These are phyloP conservation scores for Ailurus styani DNA, from an alignment of 2,113 vertebrate genomes.

Conservation along the genomic window DNA sequence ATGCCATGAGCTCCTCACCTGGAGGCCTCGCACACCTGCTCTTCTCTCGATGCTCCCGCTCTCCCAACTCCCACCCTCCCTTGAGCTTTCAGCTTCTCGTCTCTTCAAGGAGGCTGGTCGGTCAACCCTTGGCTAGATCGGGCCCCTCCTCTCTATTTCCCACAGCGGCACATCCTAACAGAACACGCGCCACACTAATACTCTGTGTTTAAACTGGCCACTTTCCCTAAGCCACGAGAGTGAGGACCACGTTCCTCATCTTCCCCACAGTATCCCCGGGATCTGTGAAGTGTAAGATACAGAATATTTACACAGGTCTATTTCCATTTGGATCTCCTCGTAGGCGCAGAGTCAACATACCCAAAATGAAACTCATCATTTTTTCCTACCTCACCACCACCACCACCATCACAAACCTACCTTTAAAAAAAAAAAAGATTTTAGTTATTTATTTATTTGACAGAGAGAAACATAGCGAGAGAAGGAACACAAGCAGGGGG, in stretches of 20 bases:
- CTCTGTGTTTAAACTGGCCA: too few relatives aligned
- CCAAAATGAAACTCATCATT: not conserved
- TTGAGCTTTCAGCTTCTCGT: not conserved
- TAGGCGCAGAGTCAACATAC: not conserved
- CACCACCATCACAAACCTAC: not conserved
- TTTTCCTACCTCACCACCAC: not conserved
- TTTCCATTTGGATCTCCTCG: not conserved
- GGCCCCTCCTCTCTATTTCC: not conserved
- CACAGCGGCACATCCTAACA: not conserved
- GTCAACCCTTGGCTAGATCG: not conserved
- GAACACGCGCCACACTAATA: accelerated
- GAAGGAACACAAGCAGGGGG: too few relatives aligned
- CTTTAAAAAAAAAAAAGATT: too few relatives aligned
- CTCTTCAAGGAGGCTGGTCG: not conserved
- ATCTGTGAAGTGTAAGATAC: not conserved
- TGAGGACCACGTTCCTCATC: not conserved
- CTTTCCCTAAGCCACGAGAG: not conserved
- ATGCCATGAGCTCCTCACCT: not conserved
- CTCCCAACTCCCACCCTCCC: not conserved
- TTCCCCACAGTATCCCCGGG: not conserved
- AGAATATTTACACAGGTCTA: not conserved
- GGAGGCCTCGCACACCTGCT: not conserved
- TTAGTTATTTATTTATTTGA: too few relatives aligned
- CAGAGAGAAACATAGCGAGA: too few relatives aligned
- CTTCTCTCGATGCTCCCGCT: not conserved